These are phyloP conservation scores for Brenthis hecate DNA, from an alignment of 2,888 invertebrate genomes.

Conservation along the genomic window DNA sequence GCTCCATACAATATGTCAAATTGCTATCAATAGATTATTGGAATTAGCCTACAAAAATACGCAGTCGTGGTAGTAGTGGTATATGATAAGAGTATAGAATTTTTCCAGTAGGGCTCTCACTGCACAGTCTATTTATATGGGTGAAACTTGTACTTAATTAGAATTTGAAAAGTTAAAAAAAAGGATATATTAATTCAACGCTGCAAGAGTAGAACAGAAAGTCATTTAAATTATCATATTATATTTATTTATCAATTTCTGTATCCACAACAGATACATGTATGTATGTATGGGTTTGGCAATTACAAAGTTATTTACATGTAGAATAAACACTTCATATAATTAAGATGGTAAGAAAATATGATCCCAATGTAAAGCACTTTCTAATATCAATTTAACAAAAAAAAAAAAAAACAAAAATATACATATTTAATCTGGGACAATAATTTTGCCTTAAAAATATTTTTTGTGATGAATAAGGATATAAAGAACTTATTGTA, in stretches of 20 bases:
- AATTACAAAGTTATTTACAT: conserved; percentile 52
- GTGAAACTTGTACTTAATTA: too few relatives aligned
- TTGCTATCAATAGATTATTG: too few relatives aligned
- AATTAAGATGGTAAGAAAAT: conserved; percentile 24
- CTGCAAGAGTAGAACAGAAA: conserved; percentile 30
- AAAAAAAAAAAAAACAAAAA: conserved; percentile 28
- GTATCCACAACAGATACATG: conserved; percentile 78
- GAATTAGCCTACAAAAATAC: too few relatives aligned
- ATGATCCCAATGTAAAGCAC: conserved; percentile 31
- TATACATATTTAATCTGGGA: conserved; percentile 32
- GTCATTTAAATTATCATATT: conserved; percentile 49
- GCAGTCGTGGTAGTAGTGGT: too few relatives aligned
- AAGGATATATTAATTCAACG: too few relatives aligned
- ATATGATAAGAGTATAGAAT: too few relatives aligned
- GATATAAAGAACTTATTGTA: conserved; percentile 35
- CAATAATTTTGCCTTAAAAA: conserved; percentile 35
- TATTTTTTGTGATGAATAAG: conserved; percentile 46
- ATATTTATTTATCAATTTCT: conserved; percentile 81
- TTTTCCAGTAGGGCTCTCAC: too few relatives aligned
- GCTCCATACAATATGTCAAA: too few relatives aligned
- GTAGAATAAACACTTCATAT: conserved; percentile 23
- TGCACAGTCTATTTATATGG: too few relatives aligned
- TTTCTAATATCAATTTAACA: conserved; percentile 29
- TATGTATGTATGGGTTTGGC: conserved; percentile 53
- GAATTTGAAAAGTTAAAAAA: too few relatives aligned